phyloP scores from a whole-genome alignment of 2,113 vertebrate species.

The Pyxicephalus adspersus region DNA sequence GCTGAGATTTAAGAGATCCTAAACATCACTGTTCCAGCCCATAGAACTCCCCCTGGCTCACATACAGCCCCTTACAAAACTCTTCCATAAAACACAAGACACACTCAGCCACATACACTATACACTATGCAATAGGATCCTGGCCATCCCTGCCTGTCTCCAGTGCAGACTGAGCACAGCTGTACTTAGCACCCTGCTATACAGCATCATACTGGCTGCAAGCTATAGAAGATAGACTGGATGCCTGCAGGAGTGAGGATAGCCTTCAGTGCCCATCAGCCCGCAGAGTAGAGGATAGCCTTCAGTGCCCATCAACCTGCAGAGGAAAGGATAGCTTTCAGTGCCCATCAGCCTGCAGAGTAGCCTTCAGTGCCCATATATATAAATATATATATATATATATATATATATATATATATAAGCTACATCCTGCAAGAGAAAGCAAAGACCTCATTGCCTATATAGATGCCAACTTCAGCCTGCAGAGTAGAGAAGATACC shows the following conservation, averaged over 20 bases:
- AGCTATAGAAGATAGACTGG: too few relatives aligned
- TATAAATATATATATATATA: too few relatives aligned
- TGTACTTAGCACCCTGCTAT: not conserved
- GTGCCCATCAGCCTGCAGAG: too few relatives aligned
- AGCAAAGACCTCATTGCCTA: not conserved
- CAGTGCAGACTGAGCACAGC: not conserved
- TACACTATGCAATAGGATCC: not conserved
- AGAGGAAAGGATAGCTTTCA: too few relatives aligned
- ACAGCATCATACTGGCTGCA: not conserved
- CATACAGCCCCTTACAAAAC: conserved; percentile 10
- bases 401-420: too few relatives aligned
- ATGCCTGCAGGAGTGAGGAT: not conserved
- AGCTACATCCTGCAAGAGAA: too few relatives aligned
- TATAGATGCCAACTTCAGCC: not conserved
- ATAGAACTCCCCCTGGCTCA: not conserved
- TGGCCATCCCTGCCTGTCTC: not conserved
- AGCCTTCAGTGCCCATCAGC: too few relatives aligned
- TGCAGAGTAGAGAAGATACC: not conserved
- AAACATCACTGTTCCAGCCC: not conserved
- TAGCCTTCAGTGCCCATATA: too few relatives aligned
- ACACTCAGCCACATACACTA: not conserved
- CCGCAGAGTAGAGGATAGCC: too few relatives aligned
- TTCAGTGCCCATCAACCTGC: too few relatives aligned
- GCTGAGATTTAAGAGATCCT: not conserved
- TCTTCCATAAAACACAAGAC: conserved; percentile 1